These are phyloP conservation scores for Leptobrachium leishanense DNA, from an alignment of 2,113 vertebrate species.

Conservation along the genomic window DNA sequence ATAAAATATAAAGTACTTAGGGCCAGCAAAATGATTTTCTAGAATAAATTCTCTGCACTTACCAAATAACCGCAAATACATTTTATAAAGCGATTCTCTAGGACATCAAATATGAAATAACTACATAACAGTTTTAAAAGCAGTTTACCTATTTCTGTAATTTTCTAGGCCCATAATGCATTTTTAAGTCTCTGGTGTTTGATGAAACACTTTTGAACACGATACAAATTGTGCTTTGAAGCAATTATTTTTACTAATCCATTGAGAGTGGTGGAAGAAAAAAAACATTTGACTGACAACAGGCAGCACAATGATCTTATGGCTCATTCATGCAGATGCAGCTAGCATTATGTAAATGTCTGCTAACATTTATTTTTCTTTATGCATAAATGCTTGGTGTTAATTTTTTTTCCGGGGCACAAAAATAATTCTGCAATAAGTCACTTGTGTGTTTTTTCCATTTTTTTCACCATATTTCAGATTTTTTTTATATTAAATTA, in stretches of 20 bases:
- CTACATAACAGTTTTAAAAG: constrained; percentile 50
- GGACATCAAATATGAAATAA: constrained; percentile 55
- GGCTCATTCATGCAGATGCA: constrained; percentile 54
- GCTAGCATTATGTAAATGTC: constrained; percentile 61
- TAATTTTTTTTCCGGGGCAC: constrained; percentile 57
- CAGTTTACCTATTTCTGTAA: constrained; percentile 55
- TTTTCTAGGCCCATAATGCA: constrained; percentile 54
- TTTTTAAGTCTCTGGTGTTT: constrained; percentile 63
- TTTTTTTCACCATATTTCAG: too few species aligned
- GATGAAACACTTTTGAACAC: constrained; percentile 62
- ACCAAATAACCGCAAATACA: constrained; percentile 53
- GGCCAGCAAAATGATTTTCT: constrained; percentile 48
- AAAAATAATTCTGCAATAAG: constrained; percentile 56
- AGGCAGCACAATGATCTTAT: constrained; percentile 59
- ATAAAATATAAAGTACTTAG: constrained; percentile 46
- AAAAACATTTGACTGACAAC: constrained; percentile 55
- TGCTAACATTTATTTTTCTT: constrained; percentile 54
- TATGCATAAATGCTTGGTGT: constrained; percentile 53
- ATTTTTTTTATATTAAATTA: too few species aligned
- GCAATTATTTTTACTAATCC: constrained; percentile 63
- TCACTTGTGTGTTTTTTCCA: too few species aligned
- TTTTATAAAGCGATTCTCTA: constrained; percentile 45
- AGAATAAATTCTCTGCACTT: constrained; percentile 44
- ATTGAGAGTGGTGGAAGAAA: constrained; percentile 58
- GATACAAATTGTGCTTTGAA: constrained; percentile 63